A percentile compares a stretch with the other conserved stretches of the same genome.
Conservation (phyloP, 2,113 vertebrate species). For the Pao palembangensis region DNA sequence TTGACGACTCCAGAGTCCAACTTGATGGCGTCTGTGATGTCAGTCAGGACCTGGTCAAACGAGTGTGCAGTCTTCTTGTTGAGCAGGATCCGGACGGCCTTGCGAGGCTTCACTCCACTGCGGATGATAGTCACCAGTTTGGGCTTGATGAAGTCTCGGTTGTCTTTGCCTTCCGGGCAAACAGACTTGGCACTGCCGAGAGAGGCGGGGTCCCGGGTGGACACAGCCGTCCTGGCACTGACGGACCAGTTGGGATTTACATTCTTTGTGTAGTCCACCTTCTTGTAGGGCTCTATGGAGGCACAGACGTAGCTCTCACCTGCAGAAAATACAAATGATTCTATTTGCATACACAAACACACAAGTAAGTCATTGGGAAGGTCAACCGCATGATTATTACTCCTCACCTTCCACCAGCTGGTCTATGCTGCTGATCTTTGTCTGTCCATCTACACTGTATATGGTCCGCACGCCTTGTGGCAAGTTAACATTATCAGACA, state of each 20-base stretch:
- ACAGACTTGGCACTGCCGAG: conserved; percentile 82
- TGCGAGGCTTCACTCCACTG: conserved; percentile 95
- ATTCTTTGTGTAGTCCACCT: conserved; percentile 95
- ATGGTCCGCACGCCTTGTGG: conserved; percentile 95
- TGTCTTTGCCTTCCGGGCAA: conserved; percentile 80
- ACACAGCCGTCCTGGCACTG: conserved; percentile 79
- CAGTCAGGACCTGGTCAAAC: conserved; percentile 95
- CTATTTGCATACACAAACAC: not conserved
- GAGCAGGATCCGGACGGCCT: conserved; percentile 91
- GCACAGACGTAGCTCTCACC: conserved; percentile 97
- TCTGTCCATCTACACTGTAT: conserved; percentile 87
- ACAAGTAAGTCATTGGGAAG: not conserved
- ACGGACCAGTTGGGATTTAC: conserved; percentile 98
- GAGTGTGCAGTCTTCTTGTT: conserved; percentile 99
- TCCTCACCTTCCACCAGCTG: conserved; percentile 92
- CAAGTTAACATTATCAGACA: conserved; percentile 96
- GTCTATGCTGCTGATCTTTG: conserved; percentile 87
- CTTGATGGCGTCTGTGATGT: conserved; percentile 96
- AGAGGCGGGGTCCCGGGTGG: conserved; percentile 79
- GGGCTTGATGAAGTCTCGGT: conserved; percentile 93
- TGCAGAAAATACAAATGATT: conserved; percentile 44
- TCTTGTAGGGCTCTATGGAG: conserved; percentile 94
- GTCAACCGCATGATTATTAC: not conserved
- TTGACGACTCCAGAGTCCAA: conserved; percentile 94
- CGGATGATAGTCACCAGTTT: conserved; percentile 97